A percentile compares a stretch with the other conserved stretches of the same genome.
Conservation (phyloP, 2,797 vertebrate genomes). For the Centropyge bicolor region DNA sequence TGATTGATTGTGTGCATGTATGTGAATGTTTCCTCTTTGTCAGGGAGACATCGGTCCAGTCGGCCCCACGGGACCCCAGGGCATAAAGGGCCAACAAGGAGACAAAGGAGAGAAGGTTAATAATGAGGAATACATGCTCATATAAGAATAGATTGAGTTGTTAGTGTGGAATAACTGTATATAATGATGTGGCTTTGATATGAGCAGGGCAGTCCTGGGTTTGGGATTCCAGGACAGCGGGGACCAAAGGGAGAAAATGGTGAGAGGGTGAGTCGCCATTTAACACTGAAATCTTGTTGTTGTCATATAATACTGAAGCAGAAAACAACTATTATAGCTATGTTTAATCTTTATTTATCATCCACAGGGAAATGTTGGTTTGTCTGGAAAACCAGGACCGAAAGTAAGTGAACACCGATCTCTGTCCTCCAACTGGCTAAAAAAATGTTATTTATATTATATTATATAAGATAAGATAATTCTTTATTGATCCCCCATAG, state of each 20-base stretch:
- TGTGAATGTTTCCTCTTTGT: conserved; percentile 36
- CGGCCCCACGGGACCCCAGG: conserved; percentile 85
- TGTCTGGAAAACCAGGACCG: conserved; percentile 92
- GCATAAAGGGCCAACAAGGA: conserved; percentile 88
- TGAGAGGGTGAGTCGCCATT: conserved; percentile 87
- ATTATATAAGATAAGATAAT: too few species aligned
- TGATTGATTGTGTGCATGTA: conserved; percentile 26
- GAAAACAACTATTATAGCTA: not conserved
- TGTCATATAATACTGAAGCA: not conserved
- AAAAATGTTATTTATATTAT: not conserved
- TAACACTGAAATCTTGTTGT: not conserved
- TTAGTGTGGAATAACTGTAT: not conserved
- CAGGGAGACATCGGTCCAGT: conserved; percentile 89
- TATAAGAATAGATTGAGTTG: not conserved
- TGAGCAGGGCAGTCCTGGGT: conserved; percentile 90
- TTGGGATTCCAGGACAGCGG: conserved; percentile 91
- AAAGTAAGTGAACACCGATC: conserved; percentile 81
- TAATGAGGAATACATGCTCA: conserved; percentile 9
- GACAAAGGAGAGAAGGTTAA: conserved; percentile 91
- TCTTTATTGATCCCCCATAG: too few species aligned
- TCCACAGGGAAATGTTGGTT: conserved; percentile 91
- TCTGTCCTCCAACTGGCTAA: not conserved
- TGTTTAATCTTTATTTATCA: conserved; percentile 45
- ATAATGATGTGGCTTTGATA: conserved; percentile 24
- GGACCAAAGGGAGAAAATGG: conserved; percentile 91